Base-by-base conservation (phyloP, 2,888 invertebrate species). In the Caenorhabditis japonica region DNA sequence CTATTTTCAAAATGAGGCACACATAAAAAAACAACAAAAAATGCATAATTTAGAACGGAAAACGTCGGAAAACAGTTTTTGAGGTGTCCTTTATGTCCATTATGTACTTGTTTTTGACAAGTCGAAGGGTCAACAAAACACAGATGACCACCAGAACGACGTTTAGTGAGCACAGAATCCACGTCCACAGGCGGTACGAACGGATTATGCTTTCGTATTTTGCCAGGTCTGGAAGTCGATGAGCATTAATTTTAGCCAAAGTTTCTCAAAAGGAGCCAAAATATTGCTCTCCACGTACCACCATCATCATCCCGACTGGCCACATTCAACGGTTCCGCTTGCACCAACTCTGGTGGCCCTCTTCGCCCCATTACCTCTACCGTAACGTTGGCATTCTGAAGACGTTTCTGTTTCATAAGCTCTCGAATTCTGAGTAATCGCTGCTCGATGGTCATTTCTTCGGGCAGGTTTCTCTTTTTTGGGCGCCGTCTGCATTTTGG, bases 1-100 rank as follows among this genome's bases (percentile, higher is more conserved):
- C 19, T 13, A 10, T 30, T 23, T 23, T 34, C 23, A 34, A 23
- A 49, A 39, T n/a, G 12, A 10, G n/a, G n/a, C n/a, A n/a, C n/a
- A n/a, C n/a, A 30, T 30, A 30, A 30, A 30, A 4, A 27, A 4
- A 47, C 30, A n/a, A 23, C 33, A 41, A 41, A 21, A 15, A 3
- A 52, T 53, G 25, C 38, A 33, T 21, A 19, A 64, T 64, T 72
- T 52, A 72, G 39, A 72, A 72, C 12, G 72, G 72, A 13, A 58
- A 56, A 12, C 68, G 43, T 34, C 61, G 30, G n/a, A 73, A 73
- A 27, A 68, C 38, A 15, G 61, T 56, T 19, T 52, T 68, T 17
- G 53, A 38, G 25, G 47, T 61, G 56, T 74, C 69, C 53, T 74
- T 74, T 10, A 74, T 69, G 59, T 74, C 69, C 74, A 74, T 74